Evolutionary conservation across 2,888 invertebrate species (phyloP).

Genomic region (Embidobia sp.): DNA sequence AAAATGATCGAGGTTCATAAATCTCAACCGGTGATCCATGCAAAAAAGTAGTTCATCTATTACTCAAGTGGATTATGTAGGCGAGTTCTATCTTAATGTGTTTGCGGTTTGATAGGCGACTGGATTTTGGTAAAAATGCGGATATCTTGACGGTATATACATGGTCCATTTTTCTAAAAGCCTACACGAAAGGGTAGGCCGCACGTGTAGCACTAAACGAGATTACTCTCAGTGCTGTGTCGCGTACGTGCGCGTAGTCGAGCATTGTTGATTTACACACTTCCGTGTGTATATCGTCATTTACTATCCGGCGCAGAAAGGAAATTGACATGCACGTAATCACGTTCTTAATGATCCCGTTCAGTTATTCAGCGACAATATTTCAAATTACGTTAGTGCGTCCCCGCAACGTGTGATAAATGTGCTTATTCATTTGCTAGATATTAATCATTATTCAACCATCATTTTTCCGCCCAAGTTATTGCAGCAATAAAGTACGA

Average conservation of each 20-base stretch:
- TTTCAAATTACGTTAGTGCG: conserved; percentile 53
- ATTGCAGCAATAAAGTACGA: conserved; percentile 24
- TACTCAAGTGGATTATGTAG: conserved; percentile 59
- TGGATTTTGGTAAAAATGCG: conserved; percentile 66
- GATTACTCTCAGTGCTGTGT: conserved; percentile 44
- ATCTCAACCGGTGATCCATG: conserved; percentile 21
- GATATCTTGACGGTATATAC: conserved; percentile 61
- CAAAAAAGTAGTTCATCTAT: conserved; percentile 54
- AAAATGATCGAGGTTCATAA: conserved; percentile 32
- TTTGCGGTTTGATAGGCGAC: conserved; percentile 72
- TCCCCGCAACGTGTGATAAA: conserved; percentile 32
- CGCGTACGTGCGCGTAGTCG: conserved; percentile 54
- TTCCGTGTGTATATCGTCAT: conserved; percentile 58
- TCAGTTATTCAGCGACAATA: conserved; percentile 57
- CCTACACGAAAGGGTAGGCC: conserved; percentile 72
- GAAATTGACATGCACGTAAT: conserved; percentile 57
- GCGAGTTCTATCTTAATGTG: conserved; percentile 70
- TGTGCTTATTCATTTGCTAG: conserved; percentile 43
- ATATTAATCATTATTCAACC: conserved; percentile 42
- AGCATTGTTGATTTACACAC: conserved; percentile 69
- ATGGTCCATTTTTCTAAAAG: conserved; percentile 52
- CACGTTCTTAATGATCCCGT: conserved; percentile 55
- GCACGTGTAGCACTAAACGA: conserved; percentile 32
- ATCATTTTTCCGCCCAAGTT: conserved; percentile 32
- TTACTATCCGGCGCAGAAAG: conserved; percentile 57